Base-by-base conservation (phyloP, 2,797 vertebrate genomes). In the Alouatta caraya region DNA sequence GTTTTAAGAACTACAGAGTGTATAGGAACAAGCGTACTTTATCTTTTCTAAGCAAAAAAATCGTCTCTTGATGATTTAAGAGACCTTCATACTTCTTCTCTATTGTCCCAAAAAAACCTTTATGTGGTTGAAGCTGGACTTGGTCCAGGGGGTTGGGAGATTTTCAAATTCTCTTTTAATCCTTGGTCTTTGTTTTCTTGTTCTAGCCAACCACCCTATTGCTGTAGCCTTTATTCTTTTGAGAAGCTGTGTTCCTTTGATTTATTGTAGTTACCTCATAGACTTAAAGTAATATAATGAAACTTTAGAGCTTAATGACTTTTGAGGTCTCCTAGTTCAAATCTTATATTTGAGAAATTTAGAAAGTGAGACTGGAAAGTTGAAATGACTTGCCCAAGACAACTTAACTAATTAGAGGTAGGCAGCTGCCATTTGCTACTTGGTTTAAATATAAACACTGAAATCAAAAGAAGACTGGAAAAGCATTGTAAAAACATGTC, bases 131-230 rank as follows among this genome's bases (percentile, higher is more conserved):
- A 96, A 97, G 72, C 55, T 97, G 89, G 80, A 67, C 44, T 97
- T 97, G 59, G 59, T 95, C n/a, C 72, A 94, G 48, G 37, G 52
- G 46, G 0, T 22, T 93, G 85, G 48, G 24, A 92, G 59, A 85
- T 86, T 95, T 96, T 93, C 50, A 94, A 95, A 89, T 88, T 96
- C 55, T 93, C 10, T 92, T 93, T 97, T 96, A 97, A 93, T 92
- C 22, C 46, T 37, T 22, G 33, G 26, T 91, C 57, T 93, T 96
- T 93, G 10, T 94, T 93, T 96, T 79, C 24, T 79, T 87, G 80
- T 73, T 82, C 75, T n/a, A 94, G 50, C 64, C 24, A 83, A 39
- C 22, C 57, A 59, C 70, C 28, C 39, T 93, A 86, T 82, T 86
- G 37, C 24, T 79, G 3, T 61, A 86, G 67, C 22, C 57, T 85